Conservation (phyloP, 2,797 vertebrate species). For the Microctenopoma steveboyesi region DNA sequence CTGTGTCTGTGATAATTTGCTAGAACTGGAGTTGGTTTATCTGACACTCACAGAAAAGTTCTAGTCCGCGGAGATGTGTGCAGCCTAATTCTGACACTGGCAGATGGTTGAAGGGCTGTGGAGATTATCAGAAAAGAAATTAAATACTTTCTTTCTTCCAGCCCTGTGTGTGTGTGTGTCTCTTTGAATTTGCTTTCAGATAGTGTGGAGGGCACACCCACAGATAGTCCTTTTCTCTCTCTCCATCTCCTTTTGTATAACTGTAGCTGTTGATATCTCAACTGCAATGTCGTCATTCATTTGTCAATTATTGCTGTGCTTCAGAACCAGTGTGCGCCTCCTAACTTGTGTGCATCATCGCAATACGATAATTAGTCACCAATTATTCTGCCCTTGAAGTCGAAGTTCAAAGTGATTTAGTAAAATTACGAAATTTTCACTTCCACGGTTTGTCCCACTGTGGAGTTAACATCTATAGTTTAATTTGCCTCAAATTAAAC, state of each 20-base stretch:
- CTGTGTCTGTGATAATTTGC: constrained; percentile 13
- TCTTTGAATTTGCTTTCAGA: constrained; percentile 23
- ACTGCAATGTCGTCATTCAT: not conserved
- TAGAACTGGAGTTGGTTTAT: constrained; percentile 12
- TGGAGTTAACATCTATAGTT: constrained; percentile 25
- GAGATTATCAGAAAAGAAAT: constrained; percentile 7
- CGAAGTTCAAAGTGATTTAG: constrained; percentile 57
- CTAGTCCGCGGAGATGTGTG: not conserved
- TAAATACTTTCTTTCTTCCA: not conserved
- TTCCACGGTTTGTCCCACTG: constrained; percentile 38
- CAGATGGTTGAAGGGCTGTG: not conserved
- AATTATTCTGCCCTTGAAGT: constrained; percentile 52
- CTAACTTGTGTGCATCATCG: constrained; percentile 34
- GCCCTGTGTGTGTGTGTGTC: constrained; percentile 7
- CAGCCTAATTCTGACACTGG: not conserved
- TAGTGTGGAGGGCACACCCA: not conserved
- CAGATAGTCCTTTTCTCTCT: not conserved
- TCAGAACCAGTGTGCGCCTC: constrained; percentile 10
- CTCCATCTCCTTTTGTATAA: not conserved
- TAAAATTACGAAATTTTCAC: constrained; percentile 31
- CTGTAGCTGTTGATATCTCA: constrained; percentile 12
- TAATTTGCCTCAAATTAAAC: constrained; percentile 34
- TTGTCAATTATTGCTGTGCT: constrained; percentile 38
- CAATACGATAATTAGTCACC: constrained; percentile 14
- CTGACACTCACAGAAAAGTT: not conserved